Conservation (phyloP, 30 jellyfish, hydroid and myxozoan species). For the Turritopsis rubra region DNA sequence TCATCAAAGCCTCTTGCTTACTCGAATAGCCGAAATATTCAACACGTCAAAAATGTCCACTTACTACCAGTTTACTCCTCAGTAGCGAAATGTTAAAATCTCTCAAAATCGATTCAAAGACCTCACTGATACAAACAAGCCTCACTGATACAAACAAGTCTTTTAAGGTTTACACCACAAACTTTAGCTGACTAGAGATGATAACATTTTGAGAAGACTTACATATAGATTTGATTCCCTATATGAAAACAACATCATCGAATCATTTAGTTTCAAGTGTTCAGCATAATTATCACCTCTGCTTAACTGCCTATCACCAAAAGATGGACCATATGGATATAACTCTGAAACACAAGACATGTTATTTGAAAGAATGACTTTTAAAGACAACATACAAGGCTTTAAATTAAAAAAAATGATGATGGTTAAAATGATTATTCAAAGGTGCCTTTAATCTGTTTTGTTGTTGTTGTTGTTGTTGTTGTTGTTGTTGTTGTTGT, state of each 20-base stretch:
- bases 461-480: too few relatives aligned
- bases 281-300: slow-evolving; percentile 9
- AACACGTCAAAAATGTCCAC: too few relatives aligned
- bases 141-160: background rate
- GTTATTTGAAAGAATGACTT: background rate
- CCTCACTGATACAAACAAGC: background rate
- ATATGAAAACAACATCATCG: background rate
- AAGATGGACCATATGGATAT: slow-evolving; percentile 3
- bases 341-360: background rate
- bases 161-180: background rate
- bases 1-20: too few relatives aligned
- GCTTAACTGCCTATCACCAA: background rate
- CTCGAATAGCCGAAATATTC: too few relatives aligned
- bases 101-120: background rate
- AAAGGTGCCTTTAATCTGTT: too few relatives aligned
- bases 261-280: background rate
- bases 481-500: too few relatives aligned
- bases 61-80: too few relatives aligned
- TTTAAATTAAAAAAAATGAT: too few relatives aligned
- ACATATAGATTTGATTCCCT: background rate
- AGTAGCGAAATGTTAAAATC: too few relatives aligned
- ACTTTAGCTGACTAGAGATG: background rate
- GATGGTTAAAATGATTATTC: too few relatives aligned
- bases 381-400: too few relatives aligned
- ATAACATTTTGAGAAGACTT: background rate